phyloP scores from a whole-genome alignment of 2,113 vertebrate genomes.

The Hippopotamus amphibius region DNA sequence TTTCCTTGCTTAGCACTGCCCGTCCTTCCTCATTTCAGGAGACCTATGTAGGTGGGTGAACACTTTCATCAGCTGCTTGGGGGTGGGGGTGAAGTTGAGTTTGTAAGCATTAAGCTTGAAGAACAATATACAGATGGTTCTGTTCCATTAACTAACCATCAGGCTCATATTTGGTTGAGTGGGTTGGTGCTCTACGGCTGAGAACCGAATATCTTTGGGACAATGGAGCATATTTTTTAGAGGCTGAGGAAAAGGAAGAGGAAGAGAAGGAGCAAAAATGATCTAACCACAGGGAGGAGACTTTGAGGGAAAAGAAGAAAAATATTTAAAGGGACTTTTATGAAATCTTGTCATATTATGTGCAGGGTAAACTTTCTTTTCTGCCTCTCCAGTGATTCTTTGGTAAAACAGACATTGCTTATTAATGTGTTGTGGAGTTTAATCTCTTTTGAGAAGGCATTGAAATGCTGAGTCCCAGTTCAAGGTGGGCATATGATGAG shows the following conservation, averaged over 20 bases:
- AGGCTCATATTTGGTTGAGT: not conserved
- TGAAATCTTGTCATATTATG: not conserved
- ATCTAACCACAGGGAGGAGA: not conserved
- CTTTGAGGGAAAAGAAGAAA: slow-evolving; percentile 42
- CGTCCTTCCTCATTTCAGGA: not conserved
- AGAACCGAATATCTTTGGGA: not conserved
- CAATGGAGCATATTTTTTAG: not conserved
- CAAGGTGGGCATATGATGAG: not conserved
- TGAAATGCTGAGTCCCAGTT: not conserved
- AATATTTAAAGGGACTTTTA: not conserved
- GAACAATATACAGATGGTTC: not conserved
- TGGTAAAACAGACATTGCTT: not conserved
- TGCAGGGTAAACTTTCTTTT: not conserved
- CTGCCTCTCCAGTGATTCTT: not conserved
- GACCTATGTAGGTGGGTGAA: not conserved
- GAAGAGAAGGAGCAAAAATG: not conserved
- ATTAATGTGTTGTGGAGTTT: not conserved
- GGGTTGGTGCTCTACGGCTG: not conserved
- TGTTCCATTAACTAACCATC: not conserved
- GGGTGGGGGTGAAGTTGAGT: not conserved
- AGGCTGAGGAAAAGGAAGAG: slow-evolving; percentile 1
- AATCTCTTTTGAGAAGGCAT: not conserved
- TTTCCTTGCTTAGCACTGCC: not conserved
- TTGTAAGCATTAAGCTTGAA: not conserved
- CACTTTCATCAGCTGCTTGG: not conserved